Conservation (phyloP, 2,888 invertebrate genomes). For the Branchipolynoe longqiensis region DNA sequence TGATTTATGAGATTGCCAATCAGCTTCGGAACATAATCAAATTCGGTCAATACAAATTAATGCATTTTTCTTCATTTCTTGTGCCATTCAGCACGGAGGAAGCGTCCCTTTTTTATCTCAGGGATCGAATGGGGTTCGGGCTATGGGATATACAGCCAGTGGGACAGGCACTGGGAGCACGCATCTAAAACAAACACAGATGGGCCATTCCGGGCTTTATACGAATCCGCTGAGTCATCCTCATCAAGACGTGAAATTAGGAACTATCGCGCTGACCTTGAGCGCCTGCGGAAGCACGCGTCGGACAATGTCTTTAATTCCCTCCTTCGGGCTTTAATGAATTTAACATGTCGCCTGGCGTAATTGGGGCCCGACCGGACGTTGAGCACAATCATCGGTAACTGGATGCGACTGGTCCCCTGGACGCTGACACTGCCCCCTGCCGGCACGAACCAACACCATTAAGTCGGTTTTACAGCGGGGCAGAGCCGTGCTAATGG, state of each 20-base stretch:
- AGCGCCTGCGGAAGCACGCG: too few species aligned
- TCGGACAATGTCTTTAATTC: constrained; percentile 35
- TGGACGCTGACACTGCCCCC: constrained; percentile 9
- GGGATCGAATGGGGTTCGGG: too few species aligned
- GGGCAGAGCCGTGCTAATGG: constrained; percentile 6
- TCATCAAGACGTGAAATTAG: not conserved
- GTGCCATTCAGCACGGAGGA: too few species aligned
- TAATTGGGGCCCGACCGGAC: constrained; percentile 10
- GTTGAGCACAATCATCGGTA: not conserved
- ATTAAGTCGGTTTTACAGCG: constrained; percentile 35
- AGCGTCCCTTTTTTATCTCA: too few species aligned
- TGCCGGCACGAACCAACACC: constrained; percentile 4
- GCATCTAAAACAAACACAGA: not conserved
- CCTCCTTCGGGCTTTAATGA: constrained; percentile 9
- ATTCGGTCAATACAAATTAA: too few species aligned
- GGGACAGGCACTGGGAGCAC: too few species aligned
- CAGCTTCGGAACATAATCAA: too few species aligned
- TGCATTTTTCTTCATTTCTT: too few species aligned
- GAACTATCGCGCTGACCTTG: too few species aligned
- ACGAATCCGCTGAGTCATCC: not conserved
- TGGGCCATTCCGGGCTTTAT: not conserved
- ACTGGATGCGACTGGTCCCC: constrained; percentile 5
- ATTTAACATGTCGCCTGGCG: constrained; percentile 32
- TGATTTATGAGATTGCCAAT: too few species aligned
- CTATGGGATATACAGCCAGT: too few species aligned